A percentile compares a stretch with the other conserved stretches of the same genome.
Conservation (phyloP, 2,113 vertebrate species). For the Dipodomys spectabilis region DNA sequence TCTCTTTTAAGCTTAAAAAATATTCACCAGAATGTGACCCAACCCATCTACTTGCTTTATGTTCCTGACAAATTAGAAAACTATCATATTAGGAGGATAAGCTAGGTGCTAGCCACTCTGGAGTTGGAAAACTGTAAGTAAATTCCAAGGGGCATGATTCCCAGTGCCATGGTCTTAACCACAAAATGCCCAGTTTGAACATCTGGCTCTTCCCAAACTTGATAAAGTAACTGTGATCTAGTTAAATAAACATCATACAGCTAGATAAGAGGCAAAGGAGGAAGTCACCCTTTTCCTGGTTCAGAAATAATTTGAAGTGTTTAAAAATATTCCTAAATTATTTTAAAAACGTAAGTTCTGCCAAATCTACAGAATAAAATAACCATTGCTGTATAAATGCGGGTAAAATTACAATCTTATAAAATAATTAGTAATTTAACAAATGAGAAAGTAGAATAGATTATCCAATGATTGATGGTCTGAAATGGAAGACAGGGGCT, state of each 20-base stretch:
- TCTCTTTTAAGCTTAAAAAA: slow-evolving; percentile 2
- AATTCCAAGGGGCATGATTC: background rate
- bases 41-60: background rate
- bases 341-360: background rate
- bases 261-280: background rate
- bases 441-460: background rate
- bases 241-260: background rate
- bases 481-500: background rate
- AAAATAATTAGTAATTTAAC: background rate
- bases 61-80: background rate
- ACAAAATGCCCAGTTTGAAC: background rate
- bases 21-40: background rate
- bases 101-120: background rate
- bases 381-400: background rate
- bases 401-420: background rate
- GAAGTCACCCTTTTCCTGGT: background rate
- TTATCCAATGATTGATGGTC: background rate
- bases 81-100: background rate
- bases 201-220: background rate
- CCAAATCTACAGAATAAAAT: no score
- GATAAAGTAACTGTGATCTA: background rate
- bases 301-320: slow-evolving; percentile 13
- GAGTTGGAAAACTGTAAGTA: background rate
- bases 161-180: background rate
- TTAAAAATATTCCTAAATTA: background rate